These are phyloP conservation scores for Pseudochirops corinnae DNA, from an alignment of 2,797 vertebrate species.

Conservation along the genomic window DNA sequence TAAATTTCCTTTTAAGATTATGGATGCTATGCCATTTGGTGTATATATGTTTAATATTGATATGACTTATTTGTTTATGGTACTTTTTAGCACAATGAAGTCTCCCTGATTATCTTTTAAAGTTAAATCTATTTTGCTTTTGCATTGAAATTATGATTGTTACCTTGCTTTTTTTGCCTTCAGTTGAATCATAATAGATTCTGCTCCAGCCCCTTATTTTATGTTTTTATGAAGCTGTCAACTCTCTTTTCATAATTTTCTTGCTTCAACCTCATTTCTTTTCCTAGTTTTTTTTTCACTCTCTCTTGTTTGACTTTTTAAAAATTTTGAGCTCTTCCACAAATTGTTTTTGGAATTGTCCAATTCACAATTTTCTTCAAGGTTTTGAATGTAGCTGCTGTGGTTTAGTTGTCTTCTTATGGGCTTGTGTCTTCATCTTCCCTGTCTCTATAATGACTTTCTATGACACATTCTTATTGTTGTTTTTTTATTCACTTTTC, in stretches of 20 bases:
- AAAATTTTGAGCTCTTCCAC: not conserved
- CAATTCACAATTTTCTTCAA: not conserved
- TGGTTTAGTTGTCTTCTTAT: not conserved
- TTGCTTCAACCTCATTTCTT: not conserved
- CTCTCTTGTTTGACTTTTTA: not conserved
- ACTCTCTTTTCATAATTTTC: not conserved
- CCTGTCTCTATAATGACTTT: not conserved
- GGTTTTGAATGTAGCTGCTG: not conserved
- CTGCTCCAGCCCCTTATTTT: not conserved
- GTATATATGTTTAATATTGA: not conserved
- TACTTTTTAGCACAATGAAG: not conserved
- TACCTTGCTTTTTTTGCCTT: not conserved
- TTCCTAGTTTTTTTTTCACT: not conserved
- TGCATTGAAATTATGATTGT: not conserved
- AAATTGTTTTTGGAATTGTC: not conserved
- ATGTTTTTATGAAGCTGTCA: not conserved
- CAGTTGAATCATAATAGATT: not conserved
- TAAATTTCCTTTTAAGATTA: not conserved
- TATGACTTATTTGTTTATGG: not conserved
- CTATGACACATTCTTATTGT: not conserved
- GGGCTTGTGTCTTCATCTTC: not conserved
- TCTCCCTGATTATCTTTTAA: not conserved
- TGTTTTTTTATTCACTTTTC: too few species aligned
- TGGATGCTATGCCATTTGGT: not conserved
- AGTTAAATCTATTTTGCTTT: not conserved